Conservation (phyloP, 2,888 invertebrate species). For the Hydrotaea diabolus region DNA sequence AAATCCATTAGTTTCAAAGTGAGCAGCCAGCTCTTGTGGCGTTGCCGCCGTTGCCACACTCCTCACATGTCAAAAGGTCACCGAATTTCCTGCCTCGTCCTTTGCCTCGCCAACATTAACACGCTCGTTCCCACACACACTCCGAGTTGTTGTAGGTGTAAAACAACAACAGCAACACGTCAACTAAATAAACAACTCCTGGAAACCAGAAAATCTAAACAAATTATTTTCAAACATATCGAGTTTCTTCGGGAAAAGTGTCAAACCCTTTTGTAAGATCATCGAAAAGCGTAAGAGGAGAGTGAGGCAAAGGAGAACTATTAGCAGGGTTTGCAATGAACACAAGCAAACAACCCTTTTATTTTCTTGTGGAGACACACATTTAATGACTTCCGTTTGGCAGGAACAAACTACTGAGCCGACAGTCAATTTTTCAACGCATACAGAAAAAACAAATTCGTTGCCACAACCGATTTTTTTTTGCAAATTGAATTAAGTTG, state of each 20-base stretch:
- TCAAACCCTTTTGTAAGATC: slow-evolving; percentile 51
- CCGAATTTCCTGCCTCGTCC: background rate
- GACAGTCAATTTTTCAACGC: background rate
- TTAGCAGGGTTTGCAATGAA: background rate
- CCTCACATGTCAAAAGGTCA: slow-evolving; percentile 26
- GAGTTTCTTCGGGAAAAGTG: slow-evolving; percentile 29
- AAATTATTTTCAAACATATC: slow-evolving; percentile 35
- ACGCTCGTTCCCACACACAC: slow-evolving; percentile 6
- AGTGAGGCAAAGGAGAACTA: background rate
- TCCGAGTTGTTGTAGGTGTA: slow-evolving; percentile 7
- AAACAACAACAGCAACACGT: slow-evolving; percentile 13
- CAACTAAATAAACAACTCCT: background rate
- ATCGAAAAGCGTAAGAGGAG: background rate
- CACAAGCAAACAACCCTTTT: slow-evolving; percentile 14
- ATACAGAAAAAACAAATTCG: background rate
- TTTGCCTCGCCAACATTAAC: background rate
- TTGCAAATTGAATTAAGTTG: too few relatives aligned
- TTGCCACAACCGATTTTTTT: too few relatives aligned
- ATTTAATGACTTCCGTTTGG: slow-evolving; percentile 26
- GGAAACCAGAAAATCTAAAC: slow-evolving; percentile 15
- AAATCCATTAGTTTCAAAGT: slow-evolving; percentile 36
- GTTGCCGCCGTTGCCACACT: too few relatives aligned
- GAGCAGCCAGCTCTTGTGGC: too few relatives aligned
- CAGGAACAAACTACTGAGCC: background rate
- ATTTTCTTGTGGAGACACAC: background rate